Conservation (phyloP, 2,888 invertebrate genomes). For the Schrankia costaestrigalis region DNA sequence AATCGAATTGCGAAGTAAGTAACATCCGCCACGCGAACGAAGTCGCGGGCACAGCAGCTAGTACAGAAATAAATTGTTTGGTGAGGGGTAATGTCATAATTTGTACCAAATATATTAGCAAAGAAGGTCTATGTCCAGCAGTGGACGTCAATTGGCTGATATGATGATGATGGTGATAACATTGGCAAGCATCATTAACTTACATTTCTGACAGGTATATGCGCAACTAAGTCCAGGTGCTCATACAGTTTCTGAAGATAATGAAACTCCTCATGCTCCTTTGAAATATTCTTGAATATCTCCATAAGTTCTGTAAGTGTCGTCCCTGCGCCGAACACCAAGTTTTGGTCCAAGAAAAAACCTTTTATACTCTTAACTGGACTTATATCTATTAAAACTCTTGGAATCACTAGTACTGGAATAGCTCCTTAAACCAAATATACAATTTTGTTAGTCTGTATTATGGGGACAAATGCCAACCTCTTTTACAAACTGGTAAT, state of each 20-base stretch:
- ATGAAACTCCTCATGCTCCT: constrained; percentile 65
- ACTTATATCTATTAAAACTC: constrained; percentile 83
- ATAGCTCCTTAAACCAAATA: constrained; percentile 55
- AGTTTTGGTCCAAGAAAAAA: constrained; percentile 56
- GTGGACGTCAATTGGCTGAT: background rate
- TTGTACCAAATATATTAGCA: too few relatives aligned
- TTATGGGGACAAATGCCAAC: too few relatives aligned
- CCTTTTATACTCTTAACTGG: constrained; percentile 78
- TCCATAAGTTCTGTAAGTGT: constrained; percentile 78
- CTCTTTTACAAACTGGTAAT: too few relatives aligned
- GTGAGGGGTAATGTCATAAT: too few relatives aligned
- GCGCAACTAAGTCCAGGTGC: constrained; percentile 86
- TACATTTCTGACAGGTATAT: constrained; percentile 87
- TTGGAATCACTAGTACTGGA: constrained; percentile 60
- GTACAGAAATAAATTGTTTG: too few relatives aligned
- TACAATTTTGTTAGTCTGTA: too few relatives aligned
- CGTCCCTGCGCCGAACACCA: constrained; percentile 82
- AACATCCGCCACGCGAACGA: too few relatives aligned
- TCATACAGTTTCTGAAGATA: constrained; percentile 81
- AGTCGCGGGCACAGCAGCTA: too few relatives aligned
- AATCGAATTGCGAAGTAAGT: too few relatives aligned
- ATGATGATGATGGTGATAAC: background rate
- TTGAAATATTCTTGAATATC: constrained; percentile 58
- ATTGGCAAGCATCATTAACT: constrained; percentile 42
- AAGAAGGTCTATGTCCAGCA: too few relatives aligned